Evolutionary conservation across 2,888 invertebrate genomes (phyloP), one percentile per base, ranked within the genome.

Genomic region (Calliopum simillimum): DNA sequence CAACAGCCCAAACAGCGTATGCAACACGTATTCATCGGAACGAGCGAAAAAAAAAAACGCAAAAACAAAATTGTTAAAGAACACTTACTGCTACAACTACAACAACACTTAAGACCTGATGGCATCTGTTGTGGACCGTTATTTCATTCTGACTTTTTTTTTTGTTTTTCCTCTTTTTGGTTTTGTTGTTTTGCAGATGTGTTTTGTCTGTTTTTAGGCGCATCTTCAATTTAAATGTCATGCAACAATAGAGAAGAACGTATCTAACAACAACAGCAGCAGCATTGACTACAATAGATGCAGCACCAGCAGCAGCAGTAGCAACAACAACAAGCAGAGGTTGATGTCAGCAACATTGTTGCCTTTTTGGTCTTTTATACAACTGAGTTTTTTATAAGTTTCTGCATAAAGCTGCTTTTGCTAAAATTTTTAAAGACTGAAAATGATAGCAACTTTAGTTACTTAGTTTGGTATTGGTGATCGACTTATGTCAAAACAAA

Each of bases 141-240:
- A 64, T 53, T 43, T 51, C 33, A 13, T 19, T 33, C 33, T 33
- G 8, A 5, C 5, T 47, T 64, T 25, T 47, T 2, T 33, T 49
- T 23, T 25, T 47, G 23, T 21, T 41, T 33, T 53, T 46, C 33
- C 19, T 43, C n/a, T 12, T 65, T n/a, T n/a, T n/a, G n/a, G 16
- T 21, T 21, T 33, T 63, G 5, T 33, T 8, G 12, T 63, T n/a
- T 53, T 3, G 16, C 11, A 5, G 33, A 4, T 23, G 23, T 49
- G 21, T 49, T 19, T 61, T 51, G 62, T 62, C 19, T 53, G 21
- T 44, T 53, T 63, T 65, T 55, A 55, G 65, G 65, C 65, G 53
- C 65, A 51, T 65, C 43, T 65, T 55, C 55, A 65, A 55, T 65
- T 64, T 53, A 53, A 46, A 64, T 64, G 53, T 64, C 64, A 53